These are phyloP conservation scores for Drosophila falleni DNA, from an alignment of 2,888 invertebrate species.

Conservation along the genomic window DNA sequence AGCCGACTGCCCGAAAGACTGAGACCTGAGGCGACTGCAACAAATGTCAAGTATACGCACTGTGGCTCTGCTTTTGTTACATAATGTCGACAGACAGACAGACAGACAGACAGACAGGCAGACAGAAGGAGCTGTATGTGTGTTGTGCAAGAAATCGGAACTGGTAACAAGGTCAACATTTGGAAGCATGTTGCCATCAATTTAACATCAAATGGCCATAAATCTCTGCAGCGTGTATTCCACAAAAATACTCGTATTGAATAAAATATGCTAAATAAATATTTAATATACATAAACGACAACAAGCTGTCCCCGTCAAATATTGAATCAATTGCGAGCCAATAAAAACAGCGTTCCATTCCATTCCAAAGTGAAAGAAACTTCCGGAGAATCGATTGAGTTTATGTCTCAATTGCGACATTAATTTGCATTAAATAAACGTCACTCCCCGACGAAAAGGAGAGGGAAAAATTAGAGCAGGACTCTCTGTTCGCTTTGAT, in stretches of 20 bases:
- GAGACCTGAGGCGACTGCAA: conserved; percentile 19
- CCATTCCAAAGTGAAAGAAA: conserved; percentile 21
- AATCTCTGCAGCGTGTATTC: conserved; percentile 42
- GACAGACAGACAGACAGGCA: conserved; percentile 15
- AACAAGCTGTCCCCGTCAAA: conserved; percentile 38
- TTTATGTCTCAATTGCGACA: conserved; percentile 49
- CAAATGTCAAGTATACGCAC: conserved; percentile 67
- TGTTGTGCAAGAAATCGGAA: neutral
- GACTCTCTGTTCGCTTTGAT: conserved; percentile 30
- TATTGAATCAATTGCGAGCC: conserved; percentile 47
- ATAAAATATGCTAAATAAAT: conserved; percentile 65
- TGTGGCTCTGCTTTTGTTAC: conserved; percentile 33
- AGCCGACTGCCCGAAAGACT: conserved; percentile 2
- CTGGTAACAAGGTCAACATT: conserved; percentile 65
- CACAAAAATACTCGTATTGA: conserved; percentile 43
- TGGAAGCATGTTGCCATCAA: conserved; percentile 56
- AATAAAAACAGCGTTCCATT: conserved; percentile 37
- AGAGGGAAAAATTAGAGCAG: conserved; percentile 45
- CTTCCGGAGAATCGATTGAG: conserved; percentile 2
- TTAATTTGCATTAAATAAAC: conserved; percentile 61
- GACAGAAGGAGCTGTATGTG: neutral
- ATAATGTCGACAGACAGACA: conserved; percentile 27
- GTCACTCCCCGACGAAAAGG: neutral
- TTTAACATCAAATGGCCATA: conserved; percentile 68
- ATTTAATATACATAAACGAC: conserved; percentile 65